Base-by-base conservation (phyloP, 35 echinoderm and acorn worm species). In the Amphiura filiformis region DNA sequence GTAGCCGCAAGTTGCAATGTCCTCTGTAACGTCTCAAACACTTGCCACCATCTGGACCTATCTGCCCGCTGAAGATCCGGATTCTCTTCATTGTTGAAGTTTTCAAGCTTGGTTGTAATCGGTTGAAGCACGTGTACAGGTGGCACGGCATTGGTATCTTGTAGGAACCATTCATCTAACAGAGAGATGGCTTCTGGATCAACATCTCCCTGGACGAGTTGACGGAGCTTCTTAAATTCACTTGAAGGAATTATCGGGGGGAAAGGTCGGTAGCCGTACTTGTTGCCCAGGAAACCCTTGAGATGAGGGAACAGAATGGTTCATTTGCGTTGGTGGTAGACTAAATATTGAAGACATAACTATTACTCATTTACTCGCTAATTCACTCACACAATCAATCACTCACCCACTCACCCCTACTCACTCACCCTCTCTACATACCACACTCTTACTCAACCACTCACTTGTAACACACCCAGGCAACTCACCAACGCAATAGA, bases 191-290 rank as follows among this genome's bases (percentile, higher is more conserved):
- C 61, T 3, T 87, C 44, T 14, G 36, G 30, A 11, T 56, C 77
- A 14, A 81, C 86, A 18, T 64, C 49, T 37, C 36, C 17, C 70
- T 85, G 32, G 39, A 86, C 37, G 9, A 89, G 35, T 11, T 87
- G 81, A 28, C 76, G 47, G 35, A 96, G 78, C 30, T 92, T 93
- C 37, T 90, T 90, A 78, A 96, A 96, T 14, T 78, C 47, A 30
- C 35, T 83, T 0, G 94, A 92, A 11, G 52, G 37, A 36, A 96
- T 87, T 37, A 26, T 38, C 36, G 94, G 78, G 14, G 82, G 61
- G 13, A 96, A 80, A 0, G 94, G 94, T 13, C 94, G 87, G 80
- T 96, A 96, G 35, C 94, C 94, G 42, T 96, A 96, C 75, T 96
- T 96, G 57, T 96, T 92, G 17, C 94, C 94, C 14, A 96, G 87